Conservation (phyloP, 2,797 vertebrate genomes). For the Buceros bicornis region DNA sequence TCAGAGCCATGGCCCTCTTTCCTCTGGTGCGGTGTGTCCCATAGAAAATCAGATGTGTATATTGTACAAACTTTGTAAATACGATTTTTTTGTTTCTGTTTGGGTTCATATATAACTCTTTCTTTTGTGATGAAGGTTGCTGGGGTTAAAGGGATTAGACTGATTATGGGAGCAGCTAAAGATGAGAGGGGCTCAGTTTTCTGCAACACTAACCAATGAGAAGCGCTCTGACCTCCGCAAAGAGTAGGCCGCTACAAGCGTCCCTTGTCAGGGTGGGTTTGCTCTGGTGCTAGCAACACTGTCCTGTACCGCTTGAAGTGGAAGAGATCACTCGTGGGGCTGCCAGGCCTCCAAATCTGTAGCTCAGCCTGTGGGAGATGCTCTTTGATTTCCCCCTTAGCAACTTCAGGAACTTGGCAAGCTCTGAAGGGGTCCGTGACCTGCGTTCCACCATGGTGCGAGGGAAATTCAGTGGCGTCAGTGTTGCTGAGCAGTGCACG, state of each 20-base stretch:
- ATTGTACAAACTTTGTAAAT: slow-evolving; percentile 90
- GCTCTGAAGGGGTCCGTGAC: slow-evolving; percentile 33
- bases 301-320: not conserved
- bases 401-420: slow-evolving; percentile 40
- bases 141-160: slow-evolving; percentile 90
- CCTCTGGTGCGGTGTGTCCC: slow-evolving; percentile 82
- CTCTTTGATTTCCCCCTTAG: slow-evolving; percentile 34
- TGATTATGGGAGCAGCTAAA: slow-evolving; percentile 86
- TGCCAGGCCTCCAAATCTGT: not conserved
- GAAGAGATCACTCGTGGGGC: not conserved
- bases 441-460: not conserved
- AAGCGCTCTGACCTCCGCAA: slow-evolving; percentile 48
- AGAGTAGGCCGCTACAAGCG: slow-evolving; percentile 28
- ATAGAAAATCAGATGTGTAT: slow-evolving; percentile 87
- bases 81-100: slow-evolving; percentile 79
- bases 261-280: slow-evolving; percentile 22
- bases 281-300: slow-evolving; percentile 45
- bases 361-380: slow-evolving; percentile 32
- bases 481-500: not conserved
- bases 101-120: slow-evolving; percentile 80
- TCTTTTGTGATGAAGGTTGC: slow-evolving; percentile 84
- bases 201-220: slow-evolving; percentile 80
- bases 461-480: not conserved
- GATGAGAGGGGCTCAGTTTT: slow-evolving; percentile 88
- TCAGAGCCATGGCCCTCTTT: slow-evolving; percentile 84